phyloP scores from a whole-genome alignment of 2,797 vertebrate species.

The Petrocephalus schoutedeni region DNA sequence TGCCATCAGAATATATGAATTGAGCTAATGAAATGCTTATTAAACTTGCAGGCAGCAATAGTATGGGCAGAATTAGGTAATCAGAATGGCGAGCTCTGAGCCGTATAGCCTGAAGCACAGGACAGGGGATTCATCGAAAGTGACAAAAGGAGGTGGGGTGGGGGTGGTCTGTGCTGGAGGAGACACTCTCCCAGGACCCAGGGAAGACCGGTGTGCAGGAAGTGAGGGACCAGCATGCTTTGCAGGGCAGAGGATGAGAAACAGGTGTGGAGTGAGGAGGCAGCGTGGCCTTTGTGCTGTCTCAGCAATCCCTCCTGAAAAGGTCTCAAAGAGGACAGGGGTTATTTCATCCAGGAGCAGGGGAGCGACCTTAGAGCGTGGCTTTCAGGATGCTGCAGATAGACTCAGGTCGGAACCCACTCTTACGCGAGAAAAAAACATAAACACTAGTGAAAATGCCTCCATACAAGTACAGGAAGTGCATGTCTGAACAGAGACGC shows the following conservation, averaged over 20 bases:
- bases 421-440: not conserved
- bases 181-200: not conserved
- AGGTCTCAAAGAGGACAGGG: constrained; percentile 8
- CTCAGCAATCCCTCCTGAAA: not conserved
- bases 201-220: not conserved
- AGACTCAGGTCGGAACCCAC: not conserved
- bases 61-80: not conserved
- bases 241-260: constrained; percentile 10
- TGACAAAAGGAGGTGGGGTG: not conserved
- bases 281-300: not conserved
- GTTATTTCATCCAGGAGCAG: not conserved
- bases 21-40: not conserved
- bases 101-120: not conserved
- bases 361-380: not conserved
- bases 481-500: not conserved
- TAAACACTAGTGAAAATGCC: not conserved
- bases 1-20: not conserved
- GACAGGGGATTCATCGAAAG: not conserved
- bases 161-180: not conserved
- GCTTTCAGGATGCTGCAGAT: not conserved
- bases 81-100: not conserved
- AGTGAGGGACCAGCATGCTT: constrained; percentile 17
- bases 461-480: not conserved
- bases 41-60: not conserved
- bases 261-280: constrained; percentile 19